Conservation (phyloP, 2,113 vertebrate species). For the Pygoscelis antarcticus region DNA sequence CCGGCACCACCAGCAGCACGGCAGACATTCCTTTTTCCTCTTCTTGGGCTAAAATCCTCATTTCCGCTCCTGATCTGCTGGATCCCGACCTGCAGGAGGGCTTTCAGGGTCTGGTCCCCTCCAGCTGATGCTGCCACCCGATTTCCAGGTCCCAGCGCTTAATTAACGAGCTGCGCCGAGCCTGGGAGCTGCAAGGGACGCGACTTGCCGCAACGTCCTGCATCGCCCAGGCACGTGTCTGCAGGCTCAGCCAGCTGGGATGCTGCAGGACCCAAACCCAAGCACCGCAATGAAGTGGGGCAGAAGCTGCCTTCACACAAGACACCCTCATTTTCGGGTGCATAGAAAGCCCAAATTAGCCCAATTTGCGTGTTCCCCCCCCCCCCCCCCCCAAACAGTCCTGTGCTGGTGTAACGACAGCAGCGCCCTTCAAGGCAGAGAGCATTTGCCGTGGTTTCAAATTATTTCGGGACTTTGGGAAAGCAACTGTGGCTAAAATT, state of each 20-base stretch:
- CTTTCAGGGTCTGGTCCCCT: background rate
- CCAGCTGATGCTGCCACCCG: background rate
- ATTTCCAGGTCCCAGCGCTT: background rate
- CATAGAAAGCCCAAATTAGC: background rate
- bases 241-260: background rate
- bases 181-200: background rate
- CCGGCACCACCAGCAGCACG: background rate
- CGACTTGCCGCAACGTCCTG: rapidly evolving
- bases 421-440: background rate
- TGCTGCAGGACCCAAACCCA: background rate
- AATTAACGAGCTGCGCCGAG: background rate
- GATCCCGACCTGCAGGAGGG: background rate
- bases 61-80: background rate
- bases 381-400: background rate
- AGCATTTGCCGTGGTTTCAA: background rate
- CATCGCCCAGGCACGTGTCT: background rate
- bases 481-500: background rate
- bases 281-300: background rate
- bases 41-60: background rate
- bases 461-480: background rate
- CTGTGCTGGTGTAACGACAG: rapidly evolving
- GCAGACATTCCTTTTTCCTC: background rate
- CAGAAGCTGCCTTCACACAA: background rate
- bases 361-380: too few species aligned
- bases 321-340: background rate